Evolutionary conservation across 2,888 invertebrate genomes (phyloP), one percentile per base, ranked within the genome.

Genomic region (Sarcophaga subvicina): DNA sequence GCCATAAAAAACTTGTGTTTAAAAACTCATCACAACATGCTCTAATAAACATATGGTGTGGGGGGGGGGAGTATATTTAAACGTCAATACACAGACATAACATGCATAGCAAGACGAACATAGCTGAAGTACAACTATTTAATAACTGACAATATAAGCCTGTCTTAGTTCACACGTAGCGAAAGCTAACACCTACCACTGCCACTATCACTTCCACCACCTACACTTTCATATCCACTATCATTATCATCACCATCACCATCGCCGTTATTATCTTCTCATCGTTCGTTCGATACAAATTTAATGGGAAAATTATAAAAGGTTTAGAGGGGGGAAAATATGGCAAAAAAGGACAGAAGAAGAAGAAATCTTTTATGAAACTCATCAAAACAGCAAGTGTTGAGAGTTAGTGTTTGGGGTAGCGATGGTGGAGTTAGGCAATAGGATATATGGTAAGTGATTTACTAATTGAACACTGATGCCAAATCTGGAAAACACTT

Each of bases 101-200:
- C 14, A 62, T 22, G 45, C 12, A 62, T 45, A 70, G 8, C 63
- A 59, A 73, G 37, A 47, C 14, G 20, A n/a, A 22, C 45, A 72
- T 14, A 47, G 49, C 20, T 67, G 45, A 60, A 64, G 64, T 72
- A 45, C 60, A 71, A 80, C 75, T 73, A 71, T 67, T 75, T 54
- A 84, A 75, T 87, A 84, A 84, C 84, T 70, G 81, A 79, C 80
- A 84, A 76, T 76, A 72, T 76, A 81, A 87, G 75, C 75, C 70
- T 71, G 37, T 78, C 66, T 76, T 47, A 66, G 75, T 71, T 75
- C 17, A 78, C 75, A 81, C 78, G 37, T 37, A 37, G 37, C 37
- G 37, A 37, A 37, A 37, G 37, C 8, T 37, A 37, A 73, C 73
- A 22, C 80, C 20, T 80, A 11, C 17, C 20, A 27, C 3, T 20